Base-by-base conservation (phyloP, 37 sponge, comb jelly and placozoan species). In the Lycopodina hypogea region DNA sequence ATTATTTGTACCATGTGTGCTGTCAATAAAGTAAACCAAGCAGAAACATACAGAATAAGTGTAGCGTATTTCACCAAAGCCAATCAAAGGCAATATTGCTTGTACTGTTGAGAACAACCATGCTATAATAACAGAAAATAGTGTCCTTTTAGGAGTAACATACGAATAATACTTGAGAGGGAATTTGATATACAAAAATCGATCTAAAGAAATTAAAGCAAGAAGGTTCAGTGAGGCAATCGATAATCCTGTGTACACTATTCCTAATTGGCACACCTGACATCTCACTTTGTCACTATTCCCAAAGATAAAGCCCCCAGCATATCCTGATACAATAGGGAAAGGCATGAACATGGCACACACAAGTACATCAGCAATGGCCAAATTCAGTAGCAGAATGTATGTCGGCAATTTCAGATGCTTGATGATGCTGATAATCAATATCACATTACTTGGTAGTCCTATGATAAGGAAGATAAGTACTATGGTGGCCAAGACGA, bases 11-110 rank as follows among this genome's bases (percentile, higher is more conserved):
- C 57, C 8, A 36, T 1, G 59, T 9, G 75, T 75, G 23, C 55
- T 36, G 17, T 38, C 60, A 35, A 40, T 18, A 17, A 52, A 51
- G n/a, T 69, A 22, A 0, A 36, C 37, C 2, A 26, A 34, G 60
- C 88, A 88, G 1, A 50, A 29, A 1, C 78, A 78, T 0, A 82
- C 6, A 15, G 37, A 24, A 19, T 74, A 42, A 42, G 77, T 74
- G 58, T 74, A 82, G 39, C 77, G 74, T 28, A 82, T 70, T 29
- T 76, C 72, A 24, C 88, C 88, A 77, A 88, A 68, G 26, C 75
- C 88, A 82, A 78, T 78, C 18, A 78, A 57, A 24, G 88, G 88
- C 3, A 63, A 63, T 28, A 88, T 64, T n/a, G 60, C 28, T 2
- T 78, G 53, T 0, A 65, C 52, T 2, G 68, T 26, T 28, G 60